Evolutionary conservation across 2,797 vertebrate species (phyloP), one percentile per base, ranked within the genome.

Genomic region (Bradypus variegatus): DNA sequence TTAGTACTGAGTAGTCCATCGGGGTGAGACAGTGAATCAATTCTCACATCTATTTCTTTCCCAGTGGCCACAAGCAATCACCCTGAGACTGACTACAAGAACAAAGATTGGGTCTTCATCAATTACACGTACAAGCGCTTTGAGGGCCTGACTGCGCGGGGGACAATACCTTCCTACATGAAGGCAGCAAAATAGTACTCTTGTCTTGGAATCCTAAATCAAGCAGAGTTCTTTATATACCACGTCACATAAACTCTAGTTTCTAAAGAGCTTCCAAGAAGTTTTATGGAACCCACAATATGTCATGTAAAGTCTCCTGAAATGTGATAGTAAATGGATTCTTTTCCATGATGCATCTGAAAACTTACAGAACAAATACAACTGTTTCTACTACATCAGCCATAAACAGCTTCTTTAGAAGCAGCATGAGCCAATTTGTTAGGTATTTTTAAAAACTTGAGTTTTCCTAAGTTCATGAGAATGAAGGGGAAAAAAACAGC

Each of bases 31-130:
- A 18, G 33, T 70, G 53, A 92, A 27, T 83, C 73, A n/a, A 3
- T 82, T 67, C 83, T 82, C 58, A 77, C 79, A 1, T 93, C 53
- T 93, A 0, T 94, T 0, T 97, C 77, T 96, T 92, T 94, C 95
- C 65, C 96, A 97, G 97, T 97, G 97, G 98, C 96, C 73, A 96
- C 98, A 81, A 98, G 98, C 94, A 99, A 98, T 94, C 99, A 99
- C 88, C 98, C 98, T 0, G 99, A 99, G 96, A 97, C 97, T 0
- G 99, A 99, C 96, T 98, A 99, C 97, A 99, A 99, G 98, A 99
- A 99, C 98, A 99, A 99, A 94, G 99, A 99, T 98, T 99, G 99
- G 99, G 99, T 99, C 96, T 99, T 99, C 97, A 98, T 99, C 96
- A 99, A 99, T 96, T 99, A 99, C 97, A 99, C 99, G 8, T 99